Conservation (phyloP, 2,888 invertebrate species). For the Amblyjoppa proteus region DNA sequence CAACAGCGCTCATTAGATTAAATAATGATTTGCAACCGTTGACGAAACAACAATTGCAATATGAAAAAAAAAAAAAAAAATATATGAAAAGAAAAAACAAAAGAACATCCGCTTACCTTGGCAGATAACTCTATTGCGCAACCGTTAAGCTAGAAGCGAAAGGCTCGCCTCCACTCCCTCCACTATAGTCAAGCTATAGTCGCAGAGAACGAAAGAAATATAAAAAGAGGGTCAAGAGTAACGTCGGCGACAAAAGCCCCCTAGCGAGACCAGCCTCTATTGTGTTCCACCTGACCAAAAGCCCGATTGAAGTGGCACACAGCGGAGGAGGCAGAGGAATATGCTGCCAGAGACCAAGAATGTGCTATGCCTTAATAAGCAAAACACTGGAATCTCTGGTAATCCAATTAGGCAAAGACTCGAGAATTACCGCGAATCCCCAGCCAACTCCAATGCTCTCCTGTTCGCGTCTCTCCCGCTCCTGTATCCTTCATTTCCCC, state of each 20-base stretch:
- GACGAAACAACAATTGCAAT: neutral
- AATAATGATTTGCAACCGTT: too few species aligned
- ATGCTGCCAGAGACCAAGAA: constrained; percentile 58
- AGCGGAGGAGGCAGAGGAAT: neutral
- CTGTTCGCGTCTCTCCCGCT: constrained; percentile 13
- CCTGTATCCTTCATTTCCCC: constrained; percentile 5
- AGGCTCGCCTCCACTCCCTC: neutral
- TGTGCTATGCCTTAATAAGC: constrained; percentile 71
- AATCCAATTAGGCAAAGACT: constrained; percentile 76
- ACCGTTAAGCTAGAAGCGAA: neutral
- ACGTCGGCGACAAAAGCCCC: neutral
- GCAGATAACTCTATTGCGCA: neutral
- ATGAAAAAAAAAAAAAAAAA: neutral
- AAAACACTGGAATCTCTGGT: constrained; percentile 74
- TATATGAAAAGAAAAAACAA: neutral
- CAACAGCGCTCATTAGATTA: neutral
- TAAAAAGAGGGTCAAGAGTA: neutral
- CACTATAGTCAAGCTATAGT: neutral
- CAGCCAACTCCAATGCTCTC: constrained; percentile 6
- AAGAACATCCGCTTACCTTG: neutral
- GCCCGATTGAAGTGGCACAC: neutral
- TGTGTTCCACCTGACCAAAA: neutral
- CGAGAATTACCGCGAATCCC: constrained; percentile 73
- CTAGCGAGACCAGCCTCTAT: neutral
- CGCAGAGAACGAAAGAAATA: neutral